Conservation (phyloP, 1,140 invertebrate species). For the Littorina saxatilis region DNA sequence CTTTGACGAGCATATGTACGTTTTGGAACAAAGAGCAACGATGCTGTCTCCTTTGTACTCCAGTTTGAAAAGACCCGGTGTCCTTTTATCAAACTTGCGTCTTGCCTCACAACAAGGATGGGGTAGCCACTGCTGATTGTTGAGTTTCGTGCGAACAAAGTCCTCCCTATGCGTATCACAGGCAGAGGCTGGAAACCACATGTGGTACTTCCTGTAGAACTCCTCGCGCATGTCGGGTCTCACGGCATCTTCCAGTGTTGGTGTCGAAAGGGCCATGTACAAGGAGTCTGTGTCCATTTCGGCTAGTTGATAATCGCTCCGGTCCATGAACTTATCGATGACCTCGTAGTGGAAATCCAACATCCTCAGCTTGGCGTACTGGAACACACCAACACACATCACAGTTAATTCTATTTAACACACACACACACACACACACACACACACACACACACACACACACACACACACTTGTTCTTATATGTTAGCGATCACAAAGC, state of each 20-base stretch:
- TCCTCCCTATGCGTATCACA: not conserved
- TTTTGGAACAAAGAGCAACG: not conserved
- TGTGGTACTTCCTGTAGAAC: slow-evolving; percentile 30
- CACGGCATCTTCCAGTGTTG: slow-evolving; percentile 33
- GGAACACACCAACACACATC: too few species aligned
- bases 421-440: too few species aligned
- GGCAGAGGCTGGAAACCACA: slow-evolving; percentile 11
- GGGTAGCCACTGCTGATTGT: not conserved
- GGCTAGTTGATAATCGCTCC: slow-evolving; percentile 51
- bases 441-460: too few species aligned
- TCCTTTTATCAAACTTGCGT: not conserved
- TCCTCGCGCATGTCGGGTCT: slow-evolving; percentile 28
- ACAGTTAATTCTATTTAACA: too few species aligned
- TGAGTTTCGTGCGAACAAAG: not conserved
- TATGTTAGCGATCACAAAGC: too few species aligned
- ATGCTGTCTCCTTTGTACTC: not conserved
- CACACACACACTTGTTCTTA: too few species aligned
- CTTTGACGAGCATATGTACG: not conserved
- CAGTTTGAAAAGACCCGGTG: slow-evolving; percentile 20
- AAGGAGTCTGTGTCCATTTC: slow-evolving; percentile 59
- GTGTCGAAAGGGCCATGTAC: slow-evolving; percentile 43
- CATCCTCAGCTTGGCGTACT: slow-evolving; percentile 52
- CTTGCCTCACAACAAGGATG: not conserved
- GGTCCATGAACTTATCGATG: slow-evolving; percentile 45
- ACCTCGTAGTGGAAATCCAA: slow-evolving; percentile 58